A percentile compares a stretch with the other conserved stretches of the same genome.
Conservation (phyloP, 2,888 invertebrate genomes). For the Leptinotarsa tumamoca region DNA sequence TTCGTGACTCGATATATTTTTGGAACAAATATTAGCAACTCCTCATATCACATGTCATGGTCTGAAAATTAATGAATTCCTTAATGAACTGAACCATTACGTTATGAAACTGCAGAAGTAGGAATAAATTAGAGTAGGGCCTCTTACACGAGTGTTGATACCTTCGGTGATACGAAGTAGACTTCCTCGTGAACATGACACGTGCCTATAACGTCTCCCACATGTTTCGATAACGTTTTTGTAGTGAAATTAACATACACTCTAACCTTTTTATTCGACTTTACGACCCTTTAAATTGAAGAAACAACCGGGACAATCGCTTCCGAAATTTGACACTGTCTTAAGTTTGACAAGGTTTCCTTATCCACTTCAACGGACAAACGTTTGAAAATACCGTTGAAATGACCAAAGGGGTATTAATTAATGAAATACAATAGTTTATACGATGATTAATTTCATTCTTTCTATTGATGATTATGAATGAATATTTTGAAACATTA, state of each 20-base stretch:
- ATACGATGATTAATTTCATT: not conserved
- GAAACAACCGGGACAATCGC: not conserved
- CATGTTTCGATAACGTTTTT: conserved; percentile 27
- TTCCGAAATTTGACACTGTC: conserved; percentile 18
- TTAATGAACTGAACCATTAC: conserved; percentile 8
- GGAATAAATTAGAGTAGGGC: conserved; percentile 11
- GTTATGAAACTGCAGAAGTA: not conserved
- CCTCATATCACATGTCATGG: not conserved
- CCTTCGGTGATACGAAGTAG: not conserved
- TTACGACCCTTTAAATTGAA: conserved; percentile 17
- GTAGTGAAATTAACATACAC: conserved; percentile 29
- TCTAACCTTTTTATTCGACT: conserved; percentile 18
- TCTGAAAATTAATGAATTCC: not conserved
- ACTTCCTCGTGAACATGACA: conserved; percentile 12
- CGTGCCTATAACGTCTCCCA: conserved; percentile 31
- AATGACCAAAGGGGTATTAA: not conserved
- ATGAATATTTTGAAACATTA: no score
- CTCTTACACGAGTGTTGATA: conserved; percentile 5
- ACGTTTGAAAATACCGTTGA: not conserved
- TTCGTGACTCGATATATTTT: no score
- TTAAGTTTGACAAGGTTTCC: conserved; percentile 5
- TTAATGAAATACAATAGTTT: not conserved
- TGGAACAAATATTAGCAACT: not conserved
- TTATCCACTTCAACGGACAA: conserved; percentile 7
- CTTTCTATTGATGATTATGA: no score